Evolutionary conservation across 2,797 vertebrate genomes (phyloP), one percentile per base, ranked within the genome.

Genomic region (Scleropages formosus): DNA sequence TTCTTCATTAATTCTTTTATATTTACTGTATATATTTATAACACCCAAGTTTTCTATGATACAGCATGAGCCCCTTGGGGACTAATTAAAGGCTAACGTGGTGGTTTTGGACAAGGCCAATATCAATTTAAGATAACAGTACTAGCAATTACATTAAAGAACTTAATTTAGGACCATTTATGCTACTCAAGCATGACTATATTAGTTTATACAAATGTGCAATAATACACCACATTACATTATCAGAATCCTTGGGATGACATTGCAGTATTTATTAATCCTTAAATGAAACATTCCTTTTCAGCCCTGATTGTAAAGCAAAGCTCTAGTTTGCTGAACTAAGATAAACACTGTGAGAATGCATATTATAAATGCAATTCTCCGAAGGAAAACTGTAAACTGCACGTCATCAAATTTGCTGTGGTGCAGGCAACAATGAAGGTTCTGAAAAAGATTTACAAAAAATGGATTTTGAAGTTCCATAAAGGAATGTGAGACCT

Each of bases 291-390:
- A 39, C 31, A 2, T 39, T 39, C 31, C 31, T 39, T 31, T 39
- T 39, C 31, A 39, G 31, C 6, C 31, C n/a, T n/a, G n/a, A n/a
- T 39, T 39, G 68, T 8, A 7, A 49, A 44, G 46, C 39, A 68
- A 68, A 68, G 65, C 66, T 22, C 11, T 44, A 68, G 51, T 68
- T 22, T 68, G 49, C 47, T 49, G 44, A 44, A 68, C 44, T 51
- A 68, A 68, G 31, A 68, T 68, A 22, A 51, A 15, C n/a, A 24
- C 3, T 68, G 65, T n/a, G 13, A 22, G 46, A n/a, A 47, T 39
- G 39, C 6, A 24, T 20, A 22, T 63, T 63, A 47, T 46, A 18
- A 47, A 20, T 46, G 67, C 67, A 67, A 20, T 20, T n/a, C 18
- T 68, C 46, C 46, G 68, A 10, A 51, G 47, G 47, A 11, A 51